phyloP scores from a whole-genome alignment of 2,797 vertebrate genomes.

The Cuculus canorus region DNA sequence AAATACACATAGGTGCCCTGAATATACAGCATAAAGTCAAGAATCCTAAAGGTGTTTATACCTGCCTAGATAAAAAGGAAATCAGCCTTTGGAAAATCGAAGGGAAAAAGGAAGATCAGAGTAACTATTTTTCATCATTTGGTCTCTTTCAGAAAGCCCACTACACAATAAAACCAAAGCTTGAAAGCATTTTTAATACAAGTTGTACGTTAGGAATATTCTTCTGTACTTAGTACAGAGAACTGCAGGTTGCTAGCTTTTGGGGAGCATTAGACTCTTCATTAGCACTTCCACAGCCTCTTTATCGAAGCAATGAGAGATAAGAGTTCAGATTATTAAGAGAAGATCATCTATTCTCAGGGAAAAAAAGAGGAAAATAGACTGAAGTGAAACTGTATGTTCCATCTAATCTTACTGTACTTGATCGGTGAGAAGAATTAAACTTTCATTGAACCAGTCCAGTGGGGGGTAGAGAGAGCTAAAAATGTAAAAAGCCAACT shows the following conservation, averaged over 20 bases:
- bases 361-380: neutral
- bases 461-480: neutral
- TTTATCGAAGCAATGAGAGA: neutral
- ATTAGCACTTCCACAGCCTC: neutral
- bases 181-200: neutral
- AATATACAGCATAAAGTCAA: neutral
- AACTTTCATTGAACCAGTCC: neutral
- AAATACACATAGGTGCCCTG: neutral
- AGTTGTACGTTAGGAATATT: neutral
- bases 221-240: neutral
- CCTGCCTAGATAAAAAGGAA: neutral
- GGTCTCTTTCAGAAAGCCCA: neutral
- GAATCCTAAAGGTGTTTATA: neutral
- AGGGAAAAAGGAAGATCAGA: neutral
- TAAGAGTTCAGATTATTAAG: neutral
- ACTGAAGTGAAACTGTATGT: neutral
- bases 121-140: neutral
- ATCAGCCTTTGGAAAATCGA: neutral
- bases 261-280: neutral
- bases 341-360: neutral
- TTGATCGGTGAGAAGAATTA: neutral
- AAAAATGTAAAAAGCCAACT: neutral
- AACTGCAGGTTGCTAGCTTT: neutral
- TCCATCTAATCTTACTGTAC: neutral
- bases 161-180: neutral